These are phyloP conservation scores for Xestia ashworthii DNA, from an alignment of 2,888 invertebrate species.

Conservation along the genomic window DNA sequence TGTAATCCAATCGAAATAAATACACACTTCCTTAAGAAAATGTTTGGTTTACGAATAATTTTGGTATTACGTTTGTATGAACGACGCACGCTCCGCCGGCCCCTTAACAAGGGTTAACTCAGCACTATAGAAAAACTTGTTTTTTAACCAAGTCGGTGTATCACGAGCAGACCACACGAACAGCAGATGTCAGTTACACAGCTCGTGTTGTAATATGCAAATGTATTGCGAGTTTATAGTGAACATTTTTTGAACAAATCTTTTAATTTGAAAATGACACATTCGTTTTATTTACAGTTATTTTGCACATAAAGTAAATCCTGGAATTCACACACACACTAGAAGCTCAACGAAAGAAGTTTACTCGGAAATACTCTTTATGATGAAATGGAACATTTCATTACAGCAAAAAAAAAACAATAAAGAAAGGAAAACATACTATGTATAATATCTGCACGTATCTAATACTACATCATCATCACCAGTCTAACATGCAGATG, in stretches of 20 bases:
- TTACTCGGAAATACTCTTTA: neutral
- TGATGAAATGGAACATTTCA: neutral
- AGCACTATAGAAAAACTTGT: neutral
- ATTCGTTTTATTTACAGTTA: neutral
- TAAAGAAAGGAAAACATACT: too few species aligned
- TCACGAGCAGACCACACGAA: slow-evolving; percentile 31
- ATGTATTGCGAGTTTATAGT: slow-evolving; percentile 28
- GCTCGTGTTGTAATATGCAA: slow-evolving; percentile 38
- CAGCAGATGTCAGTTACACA: slow-evolving; percentile 36
- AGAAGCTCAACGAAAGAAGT: neutral
- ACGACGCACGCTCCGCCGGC: too few species aligned
- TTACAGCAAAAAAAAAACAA: neutral
- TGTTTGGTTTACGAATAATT: too few species aligned
- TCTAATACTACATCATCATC: too few species aligned
- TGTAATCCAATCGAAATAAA: too few species aligned
- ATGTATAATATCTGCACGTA: too few species aligned
- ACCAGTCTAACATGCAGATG: too few species aligned
- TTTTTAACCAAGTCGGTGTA: neutral
- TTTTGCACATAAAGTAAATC: neutral
- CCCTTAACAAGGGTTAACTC: neutral
- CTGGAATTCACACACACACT: neutral
- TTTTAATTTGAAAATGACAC: neutral
- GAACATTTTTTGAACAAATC: neutral
- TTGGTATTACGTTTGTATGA: too few species aligned
- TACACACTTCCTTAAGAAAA: too few species aligned